Percentiles rank a stretch among this genome's conserved stretches.
phyloP scores from a whole-genome alignment of 2,888 invertebrate genomes.

The Sinotaia quadrata region DNA sequence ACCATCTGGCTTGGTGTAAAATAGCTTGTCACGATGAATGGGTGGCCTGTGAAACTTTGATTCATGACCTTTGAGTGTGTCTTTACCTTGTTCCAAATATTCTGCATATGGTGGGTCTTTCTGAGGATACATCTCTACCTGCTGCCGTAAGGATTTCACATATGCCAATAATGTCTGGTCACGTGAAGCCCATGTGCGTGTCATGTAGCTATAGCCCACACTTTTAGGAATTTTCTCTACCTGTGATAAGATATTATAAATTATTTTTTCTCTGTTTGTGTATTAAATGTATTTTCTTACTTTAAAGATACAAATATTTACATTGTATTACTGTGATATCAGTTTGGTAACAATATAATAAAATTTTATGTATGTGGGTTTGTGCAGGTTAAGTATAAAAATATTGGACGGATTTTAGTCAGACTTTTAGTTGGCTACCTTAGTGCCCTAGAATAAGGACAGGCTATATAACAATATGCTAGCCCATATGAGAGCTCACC shows the following conservation, averaged over 20 bases:
- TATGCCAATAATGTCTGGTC: slow-evolving; percentile 51
- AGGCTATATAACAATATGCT: too few species aligned
- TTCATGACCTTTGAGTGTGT: slow-evolving; percentile 74
- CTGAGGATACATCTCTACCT: slow-evolving; percentile 42
- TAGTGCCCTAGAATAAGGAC: too few species aligned
- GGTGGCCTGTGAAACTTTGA: slow-evolving; percentile 64
- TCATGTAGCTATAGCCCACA: slow-evolving; percentile 61
- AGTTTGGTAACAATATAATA: too few species aligned
- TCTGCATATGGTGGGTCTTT: slow-evolving; percentile 34
- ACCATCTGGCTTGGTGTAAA: slow-evolving; percentile 52
- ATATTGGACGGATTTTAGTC: too few species aligned
- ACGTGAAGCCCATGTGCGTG: slow-evolving; percentile 52
- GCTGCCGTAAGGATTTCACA: slow-evolving; percentile 44
- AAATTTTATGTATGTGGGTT: too few species aligned
- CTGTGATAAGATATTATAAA: slow-evolving; percentile 3
- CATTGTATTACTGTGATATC: too few species aligned
- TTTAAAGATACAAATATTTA: too few species aligned
- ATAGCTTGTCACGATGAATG: slow-evolving; percentile 55
- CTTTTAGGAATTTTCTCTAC: slow-evolving; percentile 47
- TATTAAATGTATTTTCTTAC: not conserved
- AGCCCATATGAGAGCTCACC: too few species aligned
- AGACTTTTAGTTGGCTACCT: too few species aligned
- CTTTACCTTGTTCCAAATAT: slow-evolving; percentile 83
- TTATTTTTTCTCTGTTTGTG: not conserved
- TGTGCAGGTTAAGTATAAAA: too few species aligned